Conservation (phyloP, 2,113 vertebrate genomes). For the Diglossa brunneiventris region DNA sequence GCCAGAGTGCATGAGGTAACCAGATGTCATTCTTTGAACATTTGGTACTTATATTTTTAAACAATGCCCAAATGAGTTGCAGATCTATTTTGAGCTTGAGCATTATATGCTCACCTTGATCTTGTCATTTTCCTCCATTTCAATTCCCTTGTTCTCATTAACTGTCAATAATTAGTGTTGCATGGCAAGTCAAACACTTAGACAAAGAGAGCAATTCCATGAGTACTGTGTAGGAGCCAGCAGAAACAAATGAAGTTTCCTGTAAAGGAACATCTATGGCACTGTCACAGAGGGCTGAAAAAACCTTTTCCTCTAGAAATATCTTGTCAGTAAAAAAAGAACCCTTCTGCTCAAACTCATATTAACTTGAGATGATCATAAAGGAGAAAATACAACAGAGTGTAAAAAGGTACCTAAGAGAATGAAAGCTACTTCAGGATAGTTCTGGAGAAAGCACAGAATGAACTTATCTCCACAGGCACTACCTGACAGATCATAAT, state of each 20-base stretch:
- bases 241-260: neutral
- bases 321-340: neutral
- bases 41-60: neutral
- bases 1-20: neutral
- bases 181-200: neutral
- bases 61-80: neutral
- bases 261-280: neutral
- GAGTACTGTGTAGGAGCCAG: neutral
- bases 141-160: neutral
- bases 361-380: neutral
- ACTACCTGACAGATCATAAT: neutral
- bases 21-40: neutral
- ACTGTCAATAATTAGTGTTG: neutral
- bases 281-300: neutral
- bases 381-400: neutral
- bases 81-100: neutral
- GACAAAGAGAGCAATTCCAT: neutral
- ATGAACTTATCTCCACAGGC: neutral
- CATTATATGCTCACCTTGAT: neutral
- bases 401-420: neutral
- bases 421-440: neutral
- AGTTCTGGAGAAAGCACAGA: neutral
- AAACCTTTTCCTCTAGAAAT: rapidly evolving
- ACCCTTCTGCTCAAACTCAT: neutral
- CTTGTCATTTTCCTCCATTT: neutral